Evolutionary conservation across 2,113 vertebrate genomes (phyloP).

Genomic region (Cyprinodon brontotheroides): DNA sequence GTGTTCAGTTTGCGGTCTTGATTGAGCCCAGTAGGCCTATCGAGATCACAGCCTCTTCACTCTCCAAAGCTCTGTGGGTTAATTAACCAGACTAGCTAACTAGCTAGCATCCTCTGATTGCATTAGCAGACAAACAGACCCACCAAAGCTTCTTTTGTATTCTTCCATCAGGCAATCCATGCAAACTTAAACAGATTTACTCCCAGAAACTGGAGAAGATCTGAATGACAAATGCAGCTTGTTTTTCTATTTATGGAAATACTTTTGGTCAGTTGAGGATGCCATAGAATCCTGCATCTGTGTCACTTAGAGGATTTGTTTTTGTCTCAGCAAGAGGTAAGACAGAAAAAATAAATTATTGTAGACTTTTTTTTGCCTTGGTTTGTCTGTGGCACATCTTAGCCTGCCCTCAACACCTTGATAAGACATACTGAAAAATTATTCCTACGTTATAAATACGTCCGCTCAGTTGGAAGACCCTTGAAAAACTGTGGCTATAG

Average conservation of each 20-base stretch:
- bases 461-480: background rate
- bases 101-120: constrained; percentile 55
- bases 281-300: constrained; percentile 11
- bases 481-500: background rate
- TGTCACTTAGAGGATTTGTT: constrained; percentile 26
- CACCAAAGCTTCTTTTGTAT: constrained; percentile 31
- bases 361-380: constrained; percentile 18
- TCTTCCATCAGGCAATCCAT: constrained; percentile 31
- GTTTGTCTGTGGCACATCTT: background rate
- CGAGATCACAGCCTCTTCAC: constrained; percentile 80
- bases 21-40: constrained; percentile 93
- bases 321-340: constrained; percentile 5
- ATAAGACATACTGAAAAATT: constrained; percentile 47
- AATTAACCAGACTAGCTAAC: constrained; percentile 86
- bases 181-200: constrained; percentile 20
- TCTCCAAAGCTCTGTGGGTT: constrained; percentile 81
- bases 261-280: background rate
- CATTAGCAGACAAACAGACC: constrained; percentile 67
- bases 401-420: constrained; percentile 23
- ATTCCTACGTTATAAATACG: background rate
- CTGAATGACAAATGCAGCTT: background rate
- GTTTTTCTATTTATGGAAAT: background rate
- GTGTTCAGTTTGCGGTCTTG: constrained; percentile 83
- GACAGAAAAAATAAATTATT: constrained; percentile 24
- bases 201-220: constrained; percentile 15